These are phyloP conservation scores for Coptotermes formosanus DNA, from an alignment of 1,140 invertebrate species.

Conservation along the genomic window DNA sequence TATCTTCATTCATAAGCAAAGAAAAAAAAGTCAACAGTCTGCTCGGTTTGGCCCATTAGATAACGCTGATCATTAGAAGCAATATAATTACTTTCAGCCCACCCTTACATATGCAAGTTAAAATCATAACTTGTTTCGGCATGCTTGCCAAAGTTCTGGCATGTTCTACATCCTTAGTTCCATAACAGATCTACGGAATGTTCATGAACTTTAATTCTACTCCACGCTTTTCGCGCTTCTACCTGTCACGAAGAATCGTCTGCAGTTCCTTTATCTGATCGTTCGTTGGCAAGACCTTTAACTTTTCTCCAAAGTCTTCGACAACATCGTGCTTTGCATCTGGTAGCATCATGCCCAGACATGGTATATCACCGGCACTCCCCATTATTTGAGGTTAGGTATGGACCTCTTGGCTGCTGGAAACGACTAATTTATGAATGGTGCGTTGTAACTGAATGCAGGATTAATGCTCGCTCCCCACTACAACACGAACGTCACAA, in stretches of 20 bases:
- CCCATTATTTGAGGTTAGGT: neutral
- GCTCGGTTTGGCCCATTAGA: too few species aligned
- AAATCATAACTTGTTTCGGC: neutral
- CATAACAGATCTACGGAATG: too few species aligned
- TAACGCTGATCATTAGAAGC: too few species aligned
- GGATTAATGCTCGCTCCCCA: too few species aligned
- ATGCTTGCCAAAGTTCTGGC: neutral
- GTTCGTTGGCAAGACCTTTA: conserved; percentile 78
- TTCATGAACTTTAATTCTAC: too few species aligned
- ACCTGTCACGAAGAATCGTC: conserved; percentile 94
- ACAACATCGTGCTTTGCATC: conserved; percentile 31
- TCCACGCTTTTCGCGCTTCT: conserved; percentile 39
- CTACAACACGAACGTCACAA: too few species aligned
- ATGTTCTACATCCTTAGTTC: neutral
- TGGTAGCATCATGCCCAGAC: neutral
- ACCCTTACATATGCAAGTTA: neutral
- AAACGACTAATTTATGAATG: too few species aligned
- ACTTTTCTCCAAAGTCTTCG: conserved; percentile 72
- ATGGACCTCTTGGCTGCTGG: neutral
- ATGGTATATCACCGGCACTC: neutral
- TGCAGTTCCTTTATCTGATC: conserved; percentile 91
- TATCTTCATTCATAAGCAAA: too few species aligned
- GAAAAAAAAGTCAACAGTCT: too few species aligned
- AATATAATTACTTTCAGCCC: neutral
- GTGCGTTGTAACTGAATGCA: too few species aligned